These are phyloP conservation scores for Rallus crepitans DNA, from an alignment of 2,797 vertebrate species.

Conservation along the genomic window DNA sequence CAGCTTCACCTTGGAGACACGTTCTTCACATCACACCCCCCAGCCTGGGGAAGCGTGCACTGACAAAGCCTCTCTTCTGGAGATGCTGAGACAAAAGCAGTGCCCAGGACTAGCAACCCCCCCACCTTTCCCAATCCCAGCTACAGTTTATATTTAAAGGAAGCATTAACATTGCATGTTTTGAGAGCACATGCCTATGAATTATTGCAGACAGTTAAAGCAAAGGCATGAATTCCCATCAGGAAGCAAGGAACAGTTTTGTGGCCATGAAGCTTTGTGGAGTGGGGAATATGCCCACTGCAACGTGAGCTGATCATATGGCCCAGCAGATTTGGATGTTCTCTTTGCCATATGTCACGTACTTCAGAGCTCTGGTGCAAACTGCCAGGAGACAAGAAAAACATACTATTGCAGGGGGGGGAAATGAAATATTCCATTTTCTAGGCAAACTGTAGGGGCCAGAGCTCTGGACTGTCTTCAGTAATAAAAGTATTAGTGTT, in stretches of 20 bases:
- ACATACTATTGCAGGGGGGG: neutral
- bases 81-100: neutral
- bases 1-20: rapidly evolving
- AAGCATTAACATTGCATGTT: neutral
- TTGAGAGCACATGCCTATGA: neutral
- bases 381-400: constrained; percentile 39
- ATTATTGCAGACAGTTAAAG: neutral
- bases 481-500: constrained; percentile 5
- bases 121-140: neutral
- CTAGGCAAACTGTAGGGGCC: neutral
- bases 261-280: neutral
- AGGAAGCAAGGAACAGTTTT: neutral
- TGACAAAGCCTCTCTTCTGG: neutral
- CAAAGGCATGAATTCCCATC: neutral
- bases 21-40: neutral
- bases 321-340: constrained; percentile 47
- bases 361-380: constrained; percentile 3
- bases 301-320: constrained; percentile 8
- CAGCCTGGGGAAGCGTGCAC: rapidly evolving
- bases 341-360: neutral
- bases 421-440: constrained; percentile 40
- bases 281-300: neutral
- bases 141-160: neutral
- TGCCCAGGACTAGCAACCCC: neutral
- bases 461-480: neutral